phyloP scores from a whole-genome alignment of 2,113 vertebrate species.

The Macroglossus sobrinus region DNA sequence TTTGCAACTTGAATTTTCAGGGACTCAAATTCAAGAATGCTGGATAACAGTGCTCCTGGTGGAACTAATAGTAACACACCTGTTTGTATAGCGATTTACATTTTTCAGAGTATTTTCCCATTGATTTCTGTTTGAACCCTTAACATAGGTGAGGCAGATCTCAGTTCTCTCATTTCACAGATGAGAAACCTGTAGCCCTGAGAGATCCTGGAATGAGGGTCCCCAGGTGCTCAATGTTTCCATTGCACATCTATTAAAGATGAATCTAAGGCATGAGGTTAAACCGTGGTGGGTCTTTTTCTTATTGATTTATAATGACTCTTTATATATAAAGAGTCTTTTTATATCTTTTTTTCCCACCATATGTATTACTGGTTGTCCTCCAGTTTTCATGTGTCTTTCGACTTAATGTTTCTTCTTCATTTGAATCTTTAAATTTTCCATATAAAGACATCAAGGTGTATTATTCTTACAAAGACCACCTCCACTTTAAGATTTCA shows the following conservation, averaged over 20 bases:
- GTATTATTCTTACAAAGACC: slow-evolving; percentile 1
- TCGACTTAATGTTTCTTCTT: neutral
- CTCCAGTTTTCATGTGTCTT: neutral
- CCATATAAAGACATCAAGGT: neutral
- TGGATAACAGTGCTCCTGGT: neutral
- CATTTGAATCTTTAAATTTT: neutral
- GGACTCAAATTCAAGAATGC: neutral
- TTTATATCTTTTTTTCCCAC: neutral
- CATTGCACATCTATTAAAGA: neutral
- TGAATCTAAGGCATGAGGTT: neutral
- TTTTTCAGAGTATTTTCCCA: neutral
- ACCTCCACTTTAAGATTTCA: neutral
- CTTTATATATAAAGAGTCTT: neutral
- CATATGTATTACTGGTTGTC: neutral
- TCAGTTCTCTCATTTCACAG: neutral
- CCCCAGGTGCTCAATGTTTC: neutral
- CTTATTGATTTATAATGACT: neutral
- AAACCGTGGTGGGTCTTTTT: neutral
- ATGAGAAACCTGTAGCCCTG: neutral
- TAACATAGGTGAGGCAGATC: neutral
- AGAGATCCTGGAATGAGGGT: neutral
- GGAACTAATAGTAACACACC: neutral
- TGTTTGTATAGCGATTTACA: neutral
- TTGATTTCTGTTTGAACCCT: neutral
- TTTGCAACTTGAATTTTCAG: neutral